A percentile compares a stretch with the other conserved stretches of the same genome.
Conservation (phyloP, 2,113 vertebrate genomes). For the Chinchilla lanigera region DNA sequence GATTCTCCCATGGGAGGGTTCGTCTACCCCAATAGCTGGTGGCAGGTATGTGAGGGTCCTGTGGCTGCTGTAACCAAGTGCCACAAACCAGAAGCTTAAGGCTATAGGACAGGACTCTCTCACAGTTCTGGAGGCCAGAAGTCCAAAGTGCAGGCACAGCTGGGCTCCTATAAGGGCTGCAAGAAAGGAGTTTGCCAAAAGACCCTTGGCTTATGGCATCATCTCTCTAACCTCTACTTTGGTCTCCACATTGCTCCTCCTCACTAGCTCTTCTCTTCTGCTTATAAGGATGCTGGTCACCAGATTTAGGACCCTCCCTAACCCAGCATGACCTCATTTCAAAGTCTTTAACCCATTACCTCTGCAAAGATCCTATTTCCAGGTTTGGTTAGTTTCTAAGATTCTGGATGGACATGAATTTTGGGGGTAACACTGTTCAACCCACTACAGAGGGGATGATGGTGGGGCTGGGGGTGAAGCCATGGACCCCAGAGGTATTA, state of each 20-base stretch:
- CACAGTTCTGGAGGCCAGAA: not conserved
- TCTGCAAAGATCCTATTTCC: not conserved
- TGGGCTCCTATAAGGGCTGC: not conserved
- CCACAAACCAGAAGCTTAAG: fast-evolving
- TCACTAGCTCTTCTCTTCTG: not conserved
- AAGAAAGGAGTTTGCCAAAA: not conserved
- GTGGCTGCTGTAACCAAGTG: fast-evolving
- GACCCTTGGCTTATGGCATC: fast-evolving
- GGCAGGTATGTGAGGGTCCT: fast-evolving
- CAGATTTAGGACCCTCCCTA: not conserved
- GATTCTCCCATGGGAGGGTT: fast-evolving
- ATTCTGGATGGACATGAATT: not conserved
- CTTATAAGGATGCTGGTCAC: fast-evolving
- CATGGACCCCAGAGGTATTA: not conserved
- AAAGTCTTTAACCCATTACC: not conserved
- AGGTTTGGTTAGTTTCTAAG: not conserved
- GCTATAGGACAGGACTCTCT: fast-evolving
- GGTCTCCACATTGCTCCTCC: fast-evolving
- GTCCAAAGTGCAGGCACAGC: not conserved
- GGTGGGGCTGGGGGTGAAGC: not conserved
- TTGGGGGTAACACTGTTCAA: fast-evolving
- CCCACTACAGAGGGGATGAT: no score
- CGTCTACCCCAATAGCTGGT: fast-evolving
- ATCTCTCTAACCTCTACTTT: fast-evolving
- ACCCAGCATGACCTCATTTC: not conserved